These are phyloP conservation scores for Lomographa bimaculata DNA, from an alignment of 2,888 invertebrate genomes.

Conservation along the genomic window DNA sequence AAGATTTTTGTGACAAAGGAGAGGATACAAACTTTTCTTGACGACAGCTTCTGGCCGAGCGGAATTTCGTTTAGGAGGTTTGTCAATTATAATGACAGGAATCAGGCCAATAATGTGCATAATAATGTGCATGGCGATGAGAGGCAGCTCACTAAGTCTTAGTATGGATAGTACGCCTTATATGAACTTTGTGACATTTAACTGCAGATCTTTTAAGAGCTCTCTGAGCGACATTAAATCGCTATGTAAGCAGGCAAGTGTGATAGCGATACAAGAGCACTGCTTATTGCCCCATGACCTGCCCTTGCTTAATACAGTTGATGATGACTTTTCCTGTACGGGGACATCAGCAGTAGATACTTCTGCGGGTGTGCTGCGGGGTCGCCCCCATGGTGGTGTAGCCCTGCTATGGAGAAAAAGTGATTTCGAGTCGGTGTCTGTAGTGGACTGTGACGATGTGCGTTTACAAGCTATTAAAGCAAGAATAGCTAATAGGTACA, in stretches of 20 bases:
- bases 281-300: conserved; percentile 8
- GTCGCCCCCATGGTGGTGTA: conserved; percentile 3
- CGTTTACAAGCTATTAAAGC: not conserved
- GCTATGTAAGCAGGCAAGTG: conserved; percentile 4
- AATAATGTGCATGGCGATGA: too few species aligned
- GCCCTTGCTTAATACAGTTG: conserved; percentile 5
- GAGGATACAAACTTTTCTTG: conserved; percentile 3
- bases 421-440: not conserved
- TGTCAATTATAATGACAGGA: conserved; percentile 1
- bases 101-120: not conserved
- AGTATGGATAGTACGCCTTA: conserved; percentile 1
- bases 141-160: not conserved
- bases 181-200: conserved; percentile 9
- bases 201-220: conserved; percentile 12
- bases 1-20: conserved; percentile 15
- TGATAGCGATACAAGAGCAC: not conserved
- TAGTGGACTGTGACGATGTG: not conserved
- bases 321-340: conserved; percentile 6
- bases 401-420: not conserved
- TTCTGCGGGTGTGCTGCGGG: conserved; percentile 7
- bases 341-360: conserved; percentile 12
- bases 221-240: conserved; percentile 6
- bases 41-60: conserved; percentile 15
- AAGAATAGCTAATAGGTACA: not conserved
- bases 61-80: conserved; percentile 21